Percentiles rank a stretch among this genome's conserved stretches.
phyloP scores from a whole-genome alignment of 2,888 invertebrate species.

The Diaperis boleti region DNA sequence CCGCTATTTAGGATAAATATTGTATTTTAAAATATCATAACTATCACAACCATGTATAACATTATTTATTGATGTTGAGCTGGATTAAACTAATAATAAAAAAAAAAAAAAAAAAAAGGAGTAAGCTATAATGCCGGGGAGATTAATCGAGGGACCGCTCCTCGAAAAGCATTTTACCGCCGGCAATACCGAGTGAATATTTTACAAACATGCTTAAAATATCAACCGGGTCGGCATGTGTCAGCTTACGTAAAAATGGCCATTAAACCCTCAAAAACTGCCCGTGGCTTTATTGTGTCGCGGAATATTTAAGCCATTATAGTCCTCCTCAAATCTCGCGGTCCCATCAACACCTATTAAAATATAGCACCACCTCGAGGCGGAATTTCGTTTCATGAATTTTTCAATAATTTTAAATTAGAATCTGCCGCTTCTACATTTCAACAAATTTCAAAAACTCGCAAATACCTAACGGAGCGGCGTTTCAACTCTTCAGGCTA shows the following conservation, averaged over 20 bases:
- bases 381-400: slow-evolving; percentile 17
- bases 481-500: slow-evolving; percentile 30
- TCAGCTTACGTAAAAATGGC: slow-evolving; percentile 18
- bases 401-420: slow-evolving; percentile 31
- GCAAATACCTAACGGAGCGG: slow-evolving; percentile 22
- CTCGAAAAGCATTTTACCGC: slow-evolving; percentile 27
- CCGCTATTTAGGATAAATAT: too few species aligned
- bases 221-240: slow-evolving; percentile 21
- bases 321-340: background rate
- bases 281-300: background rate
- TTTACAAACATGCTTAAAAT: slow-evolving; percentile 28
- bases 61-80: too few species aligned
- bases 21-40: too few species aligned
- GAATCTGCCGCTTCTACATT: slow-evolving; percentile 24
- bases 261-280: slow-evolving; percentile 12
- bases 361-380: slow-evolving; percentile 15
- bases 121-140: slow-evolving; percentile 28
- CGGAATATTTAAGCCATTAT: slow-evolving; percentile 7
- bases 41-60: too few species aligned
- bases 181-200: slow-evolving; percentile 27
- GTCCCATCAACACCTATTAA: slow-evolving; percentile 25
- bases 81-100: too few species aligned
- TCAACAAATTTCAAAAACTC: slow-evolving; percentile 26
- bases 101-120: too few species aligned
- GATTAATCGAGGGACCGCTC: slow-evolving; percentile 35